phyloP scores from a whole-genome alignment of 2,113 vertebrate genomes.

The Muntiacus muntjak region DNA sequence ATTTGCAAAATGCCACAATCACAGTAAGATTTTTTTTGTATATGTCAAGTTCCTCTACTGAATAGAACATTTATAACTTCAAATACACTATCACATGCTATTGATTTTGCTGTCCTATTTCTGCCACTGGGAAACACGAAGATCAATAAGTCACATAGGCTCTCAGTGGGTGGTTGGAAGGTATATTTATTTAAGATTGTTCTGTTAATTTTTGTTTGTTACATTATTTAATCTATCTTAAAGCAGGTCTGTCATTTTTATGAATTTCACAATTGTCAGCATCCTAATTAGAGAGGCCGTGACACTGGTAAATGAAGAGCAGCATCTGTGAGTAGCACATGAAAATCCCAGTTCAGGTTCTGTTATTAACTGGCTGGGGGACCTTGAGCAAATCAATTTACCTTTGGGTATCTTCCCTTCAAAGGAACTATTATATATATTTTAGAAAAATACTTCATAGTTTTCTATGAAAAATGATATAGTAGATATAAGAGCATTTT shows the following conservation, averaged over 20 bases:
- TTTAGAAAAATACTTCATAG: not conserved
- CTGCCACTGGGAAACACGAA: not conserved
- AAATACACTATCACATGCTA: not conserved
- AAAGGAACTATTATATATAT: not conserved
- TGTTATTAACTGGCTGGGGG: not conserved
- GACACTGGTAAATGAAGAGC: not conserved
- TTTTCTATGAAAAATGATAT: constrained; percentile 13
- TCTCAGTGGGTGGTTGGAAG: not conserved
- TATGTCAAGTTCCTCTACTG: constrained; percentile 17
- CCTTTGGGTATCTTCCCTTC: not conserved
- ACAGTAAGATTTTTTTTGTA: constrained; percentile 23
- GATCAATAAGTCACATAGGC: not conserved
- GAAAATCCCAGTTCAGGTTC: not conserved
- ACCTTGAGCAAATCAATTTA: not conserved
- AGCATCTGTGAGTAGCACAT: not conserved
- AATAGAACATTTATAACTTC: constrained; percentile 51
- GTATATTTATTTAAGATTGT: not conserved
- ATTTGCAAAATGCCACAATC: constrained; percentile 54
- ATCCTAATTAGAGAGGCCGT: not conserved
- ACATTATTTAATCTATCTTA: constrained; percentile 24
- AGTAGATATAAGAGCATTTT: not conserved
- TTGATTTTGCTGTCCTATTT: constrained; percentile 12
- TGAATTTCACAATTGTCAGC: not conserved
- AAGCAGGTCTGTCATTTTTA: not conserved
- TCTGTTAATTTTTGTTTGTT: constrained; percentile 38